Conservation (phyloP, 2,888 invertebrate genomes). For the Acanthococcus lagerstroemiae region DNA sequence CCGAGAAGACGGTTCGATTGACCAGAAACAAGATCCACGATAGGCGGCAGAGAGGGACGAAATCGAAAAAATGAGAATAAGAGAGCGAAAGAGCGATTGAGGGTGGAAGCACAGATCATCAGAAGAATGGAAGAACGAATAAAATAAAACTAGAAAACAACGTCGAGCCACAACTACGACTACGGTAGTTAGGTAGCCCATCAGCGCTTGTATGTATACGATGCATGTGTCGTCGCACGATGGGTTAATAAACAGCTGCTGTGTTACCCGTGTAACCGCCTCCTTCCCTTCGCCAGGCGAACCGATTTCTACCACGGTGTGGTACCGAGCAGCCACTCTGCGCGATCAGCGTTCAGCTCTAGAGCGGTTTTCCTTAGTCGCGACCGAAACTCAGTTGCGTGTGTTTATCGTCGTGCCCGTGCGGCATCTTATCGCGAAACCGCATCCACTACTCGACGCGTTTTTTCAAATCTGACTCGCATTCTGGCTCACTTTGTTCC, state of each 20-base stretch:
- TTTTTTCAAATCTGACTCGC: too few species aligned
- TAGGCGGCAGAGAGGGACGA: too few species aligned
- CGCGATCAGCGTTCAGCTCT: neutral
- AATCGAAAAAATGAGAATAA: too few species aligned
- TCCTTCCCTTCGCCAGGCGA: conserved; percentile 10
- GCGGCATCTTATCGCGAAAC: too few species aligned
- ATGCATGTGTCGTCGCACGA: neutral
- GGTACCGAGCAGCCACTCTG: neutral
- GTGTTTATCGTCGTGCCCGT: conserved; percentile 11
- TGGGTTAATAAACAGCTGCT: conserved; percentile 29
- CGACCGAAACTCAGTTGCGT: neutral
- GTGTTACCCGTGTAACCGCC: conserved; percentile 22
- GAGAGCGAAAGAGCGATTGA: too few species aligned
- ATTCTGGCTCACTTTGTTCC: too few species aligned
- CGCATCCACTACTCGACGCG: too few species aligned
- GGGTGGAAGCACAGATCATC: too few species aligned
- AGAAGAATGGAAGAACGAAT: neutral
- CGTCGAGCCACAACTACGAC: neutral
- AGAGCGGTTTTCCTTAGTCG: neutral
- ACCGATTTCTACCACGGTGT: conserved; percentile 17
- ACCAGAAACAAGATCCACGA: too few species aligned
- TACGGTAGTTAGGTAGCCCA: neutral
- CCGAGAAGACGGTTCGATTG: too few species aligned
- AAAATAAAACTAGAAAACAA: neutral
- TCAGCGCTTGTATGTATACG: neutral